A percentile compares a stretch with the other conserved stretches of the same genome.
Evolutionary conservation across 2,113 vertebrate species (phyloP).

Genomic region (Ammodytes dubius): DNA sequence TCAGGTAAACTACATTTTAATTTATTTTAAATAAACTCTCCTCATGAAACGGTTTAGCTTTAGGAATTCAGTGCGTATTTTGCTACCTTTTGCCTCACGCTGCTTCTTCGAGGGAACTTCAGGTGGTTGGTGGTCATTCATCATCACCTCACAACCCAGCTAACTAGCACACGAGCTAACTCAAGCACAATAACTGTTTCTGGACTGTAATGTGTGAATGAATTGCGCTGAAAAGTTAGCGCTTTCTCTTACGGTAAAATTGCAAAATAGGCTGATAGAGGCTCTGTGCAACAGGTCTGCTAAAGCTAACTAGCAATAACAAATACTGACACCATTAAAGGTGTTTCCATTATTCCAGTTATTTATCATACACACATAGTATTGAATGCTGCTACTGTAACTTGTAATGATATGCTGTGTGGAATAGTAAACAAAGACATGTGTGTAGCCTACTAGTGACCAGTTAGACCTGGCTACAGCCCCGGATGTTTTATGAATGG

Average conservation of each 20-base stretch:
- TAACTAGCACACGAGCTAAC: slow-evolving; percentile 30
- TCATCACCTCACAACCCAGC: slow-evolving; percentile 53
- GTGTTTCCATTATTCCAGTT: too few relatives aligned
- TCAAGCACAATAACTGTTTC: background rate
- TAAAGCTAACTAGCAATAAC: background rate
- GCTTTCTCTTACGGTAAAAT: too few relatives aligned
- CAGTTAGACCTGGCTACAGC: too few relatives aligned
- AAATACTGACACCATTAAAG: too few relatives aligned
- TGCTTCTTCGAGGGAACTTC: slow-evolving; percentile 2
- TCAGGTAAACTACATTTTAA: slow-evolving; percentile 49
- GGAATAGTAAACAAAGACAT: background rate
- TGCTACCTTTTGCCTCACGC: background rate
- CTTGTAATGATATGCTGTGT: background rate
- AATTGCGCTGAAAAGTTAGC: background rate
- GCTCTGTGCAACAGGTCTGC: background rate
- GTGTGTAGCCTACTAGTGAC: too few relatives aligned
- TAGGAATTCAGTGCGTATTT: background rate
- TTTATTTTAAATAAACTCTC: background rate
- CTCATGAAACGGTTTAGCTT: background rate
- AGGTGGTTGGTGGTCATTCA: slow-evolving; percentile 40
- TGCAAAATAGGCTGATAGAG: background rate
- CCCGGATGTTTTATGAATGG: too few relatives aligned
- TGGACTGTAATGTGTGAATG: background rate
- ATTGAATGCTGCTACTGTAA: background rate
- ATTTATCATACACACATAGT: background rate